Evolutionary conservation across 1,140 invertebrate species (phyloP), one percentile per base, ranked within the genome.

Genomic region (Catajapyx aquilonaris): DNA sequence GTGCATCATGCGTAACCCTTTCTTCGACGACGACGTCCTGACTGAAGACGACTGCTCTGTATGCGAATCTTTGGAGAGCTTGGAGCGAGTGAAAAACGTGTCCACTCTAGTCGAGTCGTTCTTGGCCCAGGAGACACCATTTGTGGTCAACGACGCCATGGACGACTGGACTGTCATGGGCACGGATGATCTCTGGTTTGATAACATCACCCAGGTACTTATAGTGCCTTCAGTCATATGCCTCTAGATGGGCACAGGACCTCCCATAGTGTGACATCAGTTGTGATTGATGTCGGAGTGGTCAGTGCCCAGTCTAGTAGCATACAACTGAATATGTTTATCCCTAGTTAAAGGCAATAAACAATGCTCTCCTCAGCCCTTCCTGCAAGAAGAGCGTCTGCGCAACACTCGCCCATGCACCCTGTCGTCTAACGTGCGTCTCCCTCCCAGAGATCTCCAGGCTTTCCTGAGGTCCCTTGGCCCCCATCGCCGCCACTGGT

Each of bases 111-210:
- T 74, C 34, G 71, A 77, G 36, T 64, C 71, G 41, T 76, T 74
- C 46, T 53, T 80, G 0, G 64, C 66, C 28, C 57, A 69, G 19
- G 76, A 79, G 35, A 64, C 70, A 5, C 77, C 77, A 2, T 69
- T 76, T 1, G 73, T 80, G 25, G 69, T 81, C 5, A 66, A 64
- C 0, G 76, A 80, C 48, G 75, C 71, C 0, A 71, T 74, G 60
- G 61, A 66, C 20, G 66, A 69, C 28, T 80, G 76, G 76, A 54
- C 62, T 0, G 60, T 64, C 2, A 66, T 70, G 50, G 66, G 69
- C 28, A 64, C 53, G n/a, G 61, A 66, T 23, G 66, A 67, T 40
- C 71, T 73, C 21, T 74, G 72, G 58, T 66, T 79, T 21, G 68
- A 73, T 32, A 69, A 70, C 31, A 63, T 73, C n/a, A 68, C 66